A percentile compares a stretch with the other conserved stretches of the same genome.
phyloP scores from a whole-genome alignment of 2,113 vertebrate species.

The Microtus oregoni region DNA sequence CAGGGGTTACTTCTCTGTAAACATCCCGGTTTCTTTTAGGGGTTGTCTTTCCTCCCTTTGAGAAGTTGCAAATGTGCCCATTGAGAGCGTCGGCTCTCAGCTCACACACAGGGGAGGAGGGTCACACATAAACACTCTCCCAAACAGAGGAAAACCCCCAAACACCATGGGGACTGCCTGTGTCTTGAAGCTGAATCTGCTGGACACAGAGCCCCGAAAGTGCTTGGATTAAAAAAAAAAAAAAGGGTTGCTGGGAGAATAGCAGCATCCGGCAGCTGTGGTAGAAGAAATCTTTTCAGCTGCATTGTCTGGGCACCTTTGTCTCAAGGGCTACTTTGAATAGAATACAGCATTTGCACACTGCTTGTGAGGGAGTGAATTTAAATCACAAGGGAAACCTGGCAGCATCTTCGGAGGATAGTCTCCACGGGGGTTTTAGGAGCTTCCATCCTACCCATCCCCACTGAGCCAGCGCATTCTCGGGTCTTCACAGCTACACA shows the following conservation, averaged over 20 bases:
- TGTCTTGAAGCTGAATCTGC: neutral
- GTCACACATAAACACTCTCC: conserved; percentile 36
- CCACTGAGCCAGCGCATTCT: neutral
- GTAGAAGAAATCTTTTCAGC: neutral
- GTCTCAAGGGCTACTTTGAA: conserved; percentile 15
- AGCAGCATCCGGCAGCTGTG: neutral
- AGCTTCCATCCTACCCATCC: neutral
- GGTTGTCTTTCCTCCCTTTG: conserved; percentile 82
- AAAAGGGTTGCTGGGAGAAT: neutral
- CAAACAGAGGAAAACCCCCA: neutral
- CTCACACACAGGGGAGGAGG: conserved; percentile 65
- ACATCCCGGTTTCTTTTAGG: conserved; percentile 84
- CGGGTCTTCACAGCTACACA: neutral
- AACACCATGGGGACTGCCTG: neutral
- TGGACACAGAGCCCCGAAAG: neutral
- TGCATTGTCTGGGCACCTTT: neutral
- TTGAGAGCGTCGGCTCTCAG: conserved; percentile 66
- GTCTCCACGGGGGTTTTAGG: neutral
- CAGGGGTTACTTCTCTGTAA: conserved; percentile 87
- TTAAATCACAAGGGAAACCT: neutral
- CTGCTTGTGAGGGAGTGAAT: conserved; percentile 2
- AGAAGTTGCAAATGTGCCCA: conserved; percentile 84
- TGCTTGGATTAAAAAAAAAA: neutral
- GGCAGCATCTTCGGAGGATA: neutral
- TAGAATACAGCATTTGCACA: neutral